phyloP scores from a whole-genome alignment of 2,797 vertebrate genomes.

The Phrynocephalus guinanensis region DNA sequence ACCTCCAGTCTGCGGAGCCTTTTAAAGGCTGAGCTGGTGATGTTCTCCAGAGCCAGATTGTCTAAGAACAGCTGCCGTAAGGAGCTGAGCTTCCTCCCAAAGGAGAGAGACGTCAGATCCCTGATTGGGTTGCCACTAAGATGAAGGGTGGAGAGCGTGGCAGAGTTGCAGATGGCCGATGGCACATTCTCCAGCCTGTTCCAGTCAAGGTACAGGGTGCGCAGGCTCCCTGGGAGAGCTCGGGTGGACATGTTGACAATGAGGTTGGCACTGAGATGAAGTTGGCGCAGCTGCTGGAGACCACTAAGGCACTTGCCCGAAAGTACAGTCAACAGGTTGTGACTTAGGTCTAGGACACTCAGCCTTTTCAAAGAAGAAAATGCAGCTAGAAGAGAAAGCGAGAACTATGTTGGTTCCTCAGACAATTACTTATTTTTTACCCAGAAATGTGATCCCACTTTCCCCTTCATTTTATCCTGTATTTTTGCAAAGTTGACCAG shows the following conservation, averaged over 20 bases:
- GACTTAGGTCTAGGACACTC: constrained; percentile 38
- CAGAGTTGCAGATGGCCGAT: fast-evolving
- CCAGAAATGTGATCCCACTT: background rate
- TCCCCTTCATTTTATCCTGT: background rate
- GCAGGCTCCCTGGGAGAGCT: constrained; percentile 25
- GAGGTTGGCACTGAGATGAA: constrained; percentile 42
- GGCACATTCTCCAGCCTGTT: constrained; percentile 45
- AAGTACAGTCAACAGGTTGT: constrained; percentile 46
- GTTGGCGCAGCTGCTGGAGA: constrained; percentile 27
- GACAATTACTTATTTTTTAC: no score
- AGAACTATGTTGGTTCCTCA: background rate
- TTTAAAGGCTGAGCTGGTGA: constrained; percentile 11
- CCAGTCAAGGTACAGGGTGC: constrained; percentile 30
- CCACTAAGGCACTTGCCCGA: constrained; percentile 19
- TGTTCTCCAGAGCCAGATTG: constrained; percentile 28
- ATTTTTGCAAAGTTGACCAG: background rate
- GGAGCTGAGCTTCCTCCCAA: constrained; percentile 21
- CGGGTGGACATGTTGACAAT: constrained; percentile 28
- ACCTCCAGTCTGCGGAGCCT: constrained; percentile 37
- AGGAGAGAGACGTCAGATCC: background rate
- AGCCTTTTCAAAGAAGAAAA: constrained; percentile 50
- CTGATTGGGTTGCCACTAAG: constrained; percentile 15
- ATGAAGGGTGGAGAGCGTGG: fast-evolving
- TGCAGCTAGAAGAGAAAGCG: constrained; percentile 21
- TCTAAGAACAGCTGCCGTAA: constrained; percentile 48